Base-by-base conservation (phyloP, 1,140 invertebrate genomes). In the Subanguina moxae region DNA sequence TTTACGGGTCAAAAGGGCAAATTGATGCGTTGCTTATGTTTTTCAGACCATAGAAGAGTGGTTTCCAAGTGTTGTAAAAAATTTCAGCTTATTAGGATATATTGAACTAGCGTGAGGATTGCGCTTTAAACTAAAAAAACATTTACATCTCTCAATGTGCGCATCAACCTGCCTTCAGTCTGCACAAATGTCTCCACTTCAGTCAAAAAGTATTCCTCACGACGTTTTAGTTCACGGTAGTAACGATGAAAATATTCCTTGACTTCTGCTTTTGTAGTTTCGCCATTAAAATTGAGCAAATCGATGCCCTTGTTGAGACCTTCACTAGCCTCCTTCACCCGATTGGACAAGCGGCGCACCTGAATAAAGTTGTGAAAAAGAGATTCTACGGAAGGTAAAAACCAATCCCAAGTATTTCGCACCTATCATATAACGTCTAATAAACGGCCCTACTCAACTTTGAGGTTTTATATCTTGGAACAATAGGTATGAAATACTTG, bases 211-310 rank as follows among this genome's bases (percentile, higher is more conserved):
- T 75, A 56, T 19, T 82, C 78, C 68, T 82, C 80, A 15, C 74
- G 56, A 30, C 67, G 59, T 59, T 77, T 80, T 52, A 82, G 63
- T 46, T 82, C 80, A 43, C 67, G 28, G 23, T 71, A 57, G 61
- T 82, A 82, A 48, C 80, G 78, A 48, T 76, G 73, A 67, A 82
- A 81, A 61, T 82, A 82, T 42, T 82, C 80, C 23, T 68, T 70
- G 9, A 82, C 71, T 67, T 82, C 80, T n/a, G 65, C 66, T 64
- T 83, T 83, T 48, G 81, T 82, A 13, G 70, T 76, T 59, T 82
- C 81, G 38, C 67, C 77, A 68, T 82, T 82, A 28, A 72, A 25
- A 15, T 58, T 66, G 57, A 83, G 42, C 43, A 68, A 59, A 27
- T 80, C 76, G 11, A 82, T 61, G 9, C 77, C 77, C 65, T 80